Evolutionary conservation across 2,113 vertebrate species (phyloP), one percentile per base, ranked within the genome.

Genomic region (Chitala chitala): DNA sequence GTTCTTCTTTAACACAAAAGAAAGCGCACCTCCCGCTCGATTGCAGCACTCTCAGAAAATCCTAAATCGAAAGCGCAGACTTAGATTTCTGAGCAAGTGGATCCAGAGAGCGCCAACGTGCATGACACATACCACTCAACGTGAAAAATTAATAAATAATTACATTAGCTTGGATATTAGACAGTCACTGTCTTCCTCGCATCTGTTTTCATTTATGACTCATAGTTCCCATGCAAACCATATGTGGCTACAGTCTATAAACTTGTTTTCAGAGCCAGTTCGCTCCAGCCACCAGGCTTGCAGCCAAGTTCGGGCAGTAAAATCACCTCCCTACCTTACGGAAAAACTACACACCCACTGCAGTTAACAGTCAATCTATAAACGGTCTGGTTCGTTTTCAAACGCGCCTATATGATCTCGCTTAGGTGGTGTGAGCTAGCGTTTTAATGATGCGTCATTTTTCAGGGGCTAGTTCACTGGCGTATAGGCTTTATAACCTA

Each of bases 131-230:
- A 20, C 2, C 4, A 4, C 10, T 53, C 6, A 29, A 69, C 53
- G 22, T 33, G 24, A 50, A 51, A 56, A 44, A 24, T 33, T 53
- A 50, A 74, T 80, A 82, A 85, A 82, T 82, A 87, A 81, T 58
- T 77, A 1, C 71, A 81, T 75, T 29, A 6, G 70, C 63, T 77
- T 82, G 75, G 79, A 78, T 78, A 78, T 69, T 79, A 58, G 80
- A 83, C 58, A 81, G 78, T 84, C 78, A 26, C 73, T 81, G 85
- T 81, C 81, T 86, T 84, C 80, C 85, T 82, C 84, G 70, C 85
- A 90, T 88, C 84, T 90, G 85, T 76, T 87, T 91, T 78, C 73
- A 80, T 79, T 85, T 87, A 89, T 90, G 86, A 90, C 73, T 92
- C 88, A 84, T 80, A 80, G 77, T 87, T 88, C 86, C 86, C 80